These are phyloP conservation scores for Balearica regulorum DNA, from an alignment of 2,797 vertebrate species.

Conservation along the genomic window DNA sequence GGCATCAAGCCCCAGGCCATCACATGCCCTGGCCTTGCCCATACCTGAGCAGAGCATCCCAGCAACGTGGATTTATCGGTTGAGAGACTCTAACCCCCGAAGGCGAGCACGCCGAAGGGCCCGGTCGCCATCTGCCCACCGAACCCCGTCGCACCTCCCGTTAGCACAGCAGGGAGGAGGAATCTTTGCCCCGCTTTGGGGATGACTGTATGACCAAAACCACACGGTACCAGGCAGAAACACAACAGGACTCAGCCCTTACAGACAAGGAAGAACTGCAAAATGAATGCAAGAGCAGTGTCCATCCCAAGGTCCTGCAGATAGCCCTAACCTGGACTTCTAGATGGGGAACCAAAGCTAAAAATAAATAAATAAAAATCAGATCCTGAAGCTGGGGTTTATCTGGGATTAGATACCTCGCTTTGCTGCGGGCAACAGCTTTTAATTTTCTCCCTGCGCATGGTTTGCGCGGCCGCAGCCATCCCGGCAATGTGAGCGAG, in stretches of 20 bases:
- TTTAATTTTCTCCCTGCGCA: rapidly evolving
- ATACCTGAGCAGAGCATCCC: not conserved
- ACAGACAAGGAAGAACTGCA: not conserved
- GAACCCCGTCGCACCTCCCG: not conserved
- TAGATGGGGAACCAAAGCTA: not conserved
- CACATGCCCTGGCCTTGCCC: rapidly evolving
- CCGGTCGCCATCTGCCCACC: rapidly evolving
- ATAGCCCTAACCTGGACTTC: not conserved
- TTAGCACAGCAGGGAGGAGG: not conserved
- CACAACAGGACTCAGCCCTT: not conserved
- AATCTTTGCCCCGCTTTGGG: not conserved
- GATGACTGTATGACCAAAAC: not conserved
- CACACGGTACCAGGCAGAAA: rapidly evolving
- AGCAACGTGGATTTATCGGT: rapidly evolving
- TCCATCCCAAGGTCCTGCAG: rapidly evolving
- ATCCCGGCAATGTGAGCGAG: rapidly evolving
- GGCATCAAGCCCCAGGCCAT: not conserved
- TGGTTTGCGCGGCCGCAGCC: not conserved
- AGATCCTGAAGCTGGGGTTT: not conserved
- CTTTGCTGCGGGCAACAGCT: not conserved
- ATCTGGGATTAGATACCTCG: not conserved
- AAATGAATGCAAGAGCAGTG: not conserved
- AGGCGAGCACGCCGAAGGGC: rapidly evolving
- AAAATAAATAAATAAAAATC: not conserved
- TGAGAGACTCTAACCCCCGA: not conserved